Percentiles rank a stretch among this genome's conserved stretches.
Conservation (phyloP, 2,113 vertebrate species). For the Microcebus tavaratra region DNA sequence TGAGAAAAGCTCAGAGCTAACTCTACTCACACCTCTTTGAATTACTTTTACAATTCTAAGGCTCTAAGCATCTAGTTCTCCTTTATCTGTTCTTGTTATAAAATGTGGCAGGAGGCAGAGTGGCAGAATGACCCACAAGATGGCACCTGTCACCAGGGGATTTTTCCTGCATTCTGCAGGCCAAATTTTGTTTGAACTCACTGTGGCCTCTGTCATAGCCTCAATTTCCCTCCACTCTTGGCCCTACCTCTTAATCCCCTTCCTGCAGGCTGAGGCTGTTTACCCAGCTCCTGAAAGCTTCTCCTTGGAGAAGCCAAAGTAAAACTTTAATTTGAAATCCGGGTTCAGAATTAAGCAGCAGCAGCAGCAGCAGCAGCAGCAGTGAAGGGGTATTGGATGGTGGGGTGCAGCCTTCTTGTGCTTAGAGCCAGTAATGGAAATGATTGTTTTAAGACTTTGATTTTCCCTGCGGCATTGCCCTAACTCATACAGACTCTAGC, state of each 20-base stretch:
- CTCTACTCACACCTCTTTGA: slow-evolving; percentile 83
- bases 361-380: not conserved
- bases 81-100: slow-evolving; percentile 92
- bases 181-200: slow-evolving; percentile 99
- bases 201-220: slow-evolving; percentile 96
- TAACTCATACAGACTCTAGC: slow-evolving; percentile 59
- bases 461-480: not conserved
- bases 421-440: not conserved
- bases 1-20: slow-evolving; percentile 78
- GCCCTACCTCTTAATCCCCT: slow-evolving; percentile 87
- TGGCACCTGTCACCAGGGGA: slow-evolving; percentile 98
- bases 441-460: slow-evolving; percentile 19
- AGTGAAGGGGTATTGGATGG: rapidly evolving
- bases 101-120: slow-evolving; percentile 98
- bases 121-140: slow-evolving; percentile 98
- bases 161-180: slow-evolving; percentile 95
- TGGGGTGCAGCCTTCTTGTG: not conserved
- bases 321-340: slow-evolving; percentile 84
- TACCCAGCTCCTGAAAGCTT: slow-evolving; percentile 79
- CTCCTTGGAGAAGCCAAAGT: slow-evolving; percentile 80
- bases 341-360: slow-evolving; percentile 75
- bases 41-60: slow-evolving; percentile 84
- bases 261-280: slow-evolving; percentile 77
- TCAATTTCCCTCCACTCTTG: slow-evolving; percentile 95
- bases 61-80: slow-evolving; percentile 80